Percentiles rank a stretch among this genome's conserved stretches.
Evolutionary conservation across 2,797 vertebrate species (phyloP).

Genomic region (Triplophysa bombifrons): DNA sequence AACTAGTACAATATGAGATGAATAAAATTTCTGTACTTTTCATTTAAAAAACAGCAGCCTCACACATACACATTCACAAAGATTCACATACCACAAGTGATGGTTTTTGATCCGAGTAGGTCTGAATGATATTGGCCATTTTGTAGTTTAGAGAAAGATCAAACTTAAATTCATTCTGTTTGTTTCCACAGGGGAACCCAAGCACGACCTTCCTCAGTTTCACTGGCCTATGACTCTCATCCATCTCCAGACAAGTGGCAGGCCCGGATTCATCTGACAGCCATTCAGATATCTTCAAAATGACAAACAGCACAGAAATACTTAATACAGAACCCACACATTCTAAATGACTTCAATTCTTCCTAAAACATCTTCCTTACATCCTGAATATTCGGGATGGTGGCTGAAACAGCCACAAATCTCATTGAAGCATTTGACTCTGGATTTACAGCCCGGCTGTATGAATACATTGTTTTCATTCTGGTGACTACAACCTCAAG

Average conservation of each 20-base stretch:
- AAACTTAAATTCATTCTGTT: conserved; percentile 95
- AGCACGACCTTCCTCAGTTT: conserved; percentile 94
- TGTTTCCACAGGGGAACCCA: conserved; percentile 87
- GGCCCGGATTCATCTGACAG: conserved; percentile 84
- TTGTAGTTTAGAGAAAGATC: conserved; percentile 96
- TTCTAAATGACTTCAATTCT: background rate
- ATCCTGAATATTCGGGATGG: conserved; percentile 93
- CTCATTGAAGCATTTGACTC: conserved; percentile 76
- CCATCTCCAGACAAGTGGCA: conserved; percentile 88
- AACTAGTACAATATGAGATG: conserved; percentile 77
- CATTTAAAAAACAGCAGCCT: background rate
- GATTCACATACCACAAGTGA: conserved; percentile 85
- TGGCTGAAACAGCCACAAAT: conserved; percentile 95
- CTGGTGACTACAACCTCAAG: conserved; percentile 97
- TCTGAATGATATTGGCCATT: conserved; percentile 90
- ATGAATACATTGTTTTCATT: conserved; percentile 92
- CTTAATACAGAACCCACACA: conserved; percentile 29
- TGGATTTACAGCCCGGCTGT: conserved; percentile 69
- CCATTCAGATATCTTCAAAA: conserved; percentile 92
- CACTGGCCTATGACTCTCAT: conserved; percentile 93
- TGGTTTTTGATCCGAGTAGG: conserved; percentile 93
- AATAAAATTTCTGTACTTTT: background rate
- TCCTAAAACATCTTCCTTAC: conserved; percentile 71
- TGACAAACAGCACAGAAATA: conserved; percentile 8
- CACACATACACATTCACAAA: conserved; percentile 9